Evolutionary conservation across 2,797 vertebrate genomes (phyloP).

Genomic region (Scolopax bukidnonensis): DNA sequence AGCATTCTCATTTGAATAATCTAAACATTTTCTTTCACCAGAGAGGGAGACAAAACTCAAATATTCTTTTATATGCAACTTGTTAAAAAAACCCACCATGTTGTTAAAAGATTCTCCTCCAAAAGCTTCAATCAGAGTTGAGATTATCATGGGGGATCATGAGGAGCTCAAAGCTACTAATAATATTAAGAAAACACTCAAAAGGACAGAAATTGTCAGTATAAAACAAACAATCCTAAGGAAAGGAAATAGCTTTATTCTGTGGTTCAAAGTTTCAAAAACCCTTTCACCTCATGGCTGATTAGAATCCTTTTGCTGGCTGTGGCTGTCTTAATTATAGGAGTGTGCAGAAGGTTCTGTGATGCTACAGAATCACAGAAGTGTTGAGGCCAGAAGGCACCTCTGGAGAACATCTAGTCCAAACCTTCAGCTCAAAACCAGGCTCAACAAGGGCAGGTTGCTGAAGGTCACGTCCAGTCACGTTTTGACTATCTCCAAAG

Average conservation of each 20-base stretch:
- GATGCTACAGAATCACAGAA: neutral
- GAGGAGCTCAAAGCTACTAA: neutral
- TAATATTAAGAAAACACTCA: slow-evolving; percentile 3
- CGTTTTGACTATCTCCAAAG: neutral
- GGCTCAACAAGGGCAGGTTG: neutral
- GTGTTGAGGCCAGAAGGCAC: neutral
- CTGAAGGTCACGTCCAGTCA: fast-evolving
- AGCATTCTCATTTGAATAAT: neutral
- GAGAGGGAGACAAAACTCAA: neutral
- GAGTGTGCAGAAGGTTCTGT: neutral
- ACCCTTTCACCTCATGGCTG: neutral
- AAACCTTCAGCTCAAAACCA: neutral
- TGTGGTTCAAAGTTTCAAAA: neutral
- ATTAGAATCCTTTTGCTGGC: neutral
- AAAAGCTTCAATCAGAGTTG: neutral
- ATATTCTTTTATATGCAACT: neutral
- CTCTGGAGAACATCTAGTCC: neutral
- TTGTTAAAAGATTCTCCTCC: neutral
- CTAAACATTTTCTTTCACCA: neutral
- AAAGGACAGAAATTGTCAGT: slow-evolving; percentile 2
- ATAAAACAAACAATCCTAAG: neutral
- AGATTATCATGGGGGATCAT: neutral
- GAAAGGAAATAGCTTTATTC: neutral
- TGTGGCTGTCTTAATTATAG: neutral
- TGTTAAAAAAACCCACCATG: neutral